These are phyloP conservation scores for Carcina quercana DNA, from an alignment of 2,888 invertebrate species.

Conservation along the genomic window DNA sequence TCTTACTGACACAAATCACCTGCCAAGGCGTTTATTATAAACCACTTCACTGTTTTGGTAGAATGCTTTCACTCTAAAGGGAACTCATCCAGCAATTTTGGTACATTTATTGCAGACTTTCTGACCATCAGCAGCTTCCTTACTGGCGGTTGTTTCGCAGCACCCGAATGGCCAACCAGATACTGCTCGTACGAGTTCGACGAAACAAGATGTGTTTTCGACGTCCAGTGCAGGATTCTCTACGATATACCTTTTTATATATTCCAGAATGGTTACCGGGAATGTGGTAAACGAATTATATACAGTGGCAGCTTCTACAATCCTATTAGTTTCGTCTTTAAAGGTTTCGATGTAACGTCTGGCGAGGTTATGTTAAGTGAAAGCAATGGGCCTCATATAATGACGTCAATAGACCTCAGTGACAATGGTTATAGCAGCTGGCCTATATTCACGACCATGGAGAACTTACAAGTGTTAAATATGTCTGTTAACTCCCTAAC, in stretches of 20 bases:
- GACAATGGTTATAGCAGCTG: constrained; percentile 19
- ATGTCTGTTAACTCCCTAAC: constrained; percentile 32
- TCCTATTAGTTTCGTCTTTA: no score
- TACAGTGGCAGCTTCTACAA: no score
- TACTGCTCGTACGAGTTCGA: not conserved
- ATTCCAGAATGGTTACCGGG: not conserved
- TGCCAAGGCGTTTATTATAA: no score
- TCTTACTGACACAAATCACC: no score
- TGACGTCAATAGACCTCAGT: constrained; percentile 31
- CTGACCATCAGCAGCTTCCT: no score
- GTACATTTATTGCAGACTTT: no score
- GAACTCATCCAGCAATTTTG: no score
- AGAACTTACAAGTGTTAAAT: constrained; percentile 27
- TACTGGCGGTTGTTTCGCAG: not conserved
- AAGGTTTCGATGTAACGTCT: not conserved
- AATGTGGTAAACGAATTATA: no score
- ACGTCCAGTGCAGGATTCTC: not conserved
- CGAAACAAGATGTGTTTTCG: not conserved
- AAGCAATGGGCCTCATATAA: constrained; percentile 11
- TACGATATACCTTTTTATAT: not conserved
- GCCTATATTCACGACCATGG: constrained; percentile 27
- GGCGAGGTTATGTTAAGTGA: not conserved
- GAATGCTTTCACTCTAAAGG: no score
- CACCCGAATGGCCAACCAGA: not conserved
- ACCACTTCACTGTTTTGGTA: no score